Conservation (phyloP, 2,888 invertebrate species). For the Ellobium chinense region DNA sequence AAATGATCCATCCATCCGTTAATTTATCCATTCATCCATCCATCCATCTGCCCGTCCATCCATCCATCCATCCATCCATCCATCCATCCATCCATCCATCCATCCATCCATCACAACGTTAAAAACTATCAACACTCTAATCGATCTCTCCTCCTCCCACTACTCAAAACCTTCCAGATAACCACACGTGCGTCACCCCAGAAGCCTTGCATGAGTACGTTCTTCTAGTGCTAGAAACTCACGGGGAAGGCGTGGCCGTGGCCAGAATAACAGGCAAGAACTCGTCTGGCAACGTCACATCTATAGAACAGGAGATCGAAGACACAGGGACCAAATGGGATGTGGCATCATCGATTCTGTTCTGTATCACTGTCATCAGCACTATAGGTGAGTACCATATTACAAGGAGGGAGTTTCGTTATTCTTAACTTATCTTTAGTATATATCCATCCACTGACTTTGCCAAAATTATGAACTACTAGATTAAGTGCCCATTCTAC, state of each 20-base stretch:
- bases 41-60: too few relatives aligned
- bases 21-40: too few relatives aligned
- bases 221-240: constrained; percentile 13
- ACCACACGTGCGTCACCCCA: constrained; percentile 36
- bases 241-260: constrained; percentile 34
- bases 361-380: constrained; percentile 52
- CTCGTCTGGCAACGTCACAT: neutral
- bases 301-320: neutral
- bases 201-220: constrained; percentile 39
- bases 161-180: constrained; percentile 41
- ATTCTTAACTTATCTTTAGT: too few relatives aligned
- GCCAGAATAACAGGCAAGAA: neutral
- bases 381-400: constrained; percentile 49
- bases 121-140: too few relatives aligned
- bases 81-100: too few relatives aligned
- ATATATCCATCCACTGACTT: too few relatives aligned
- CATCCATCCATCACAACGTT: too few relatives aligned
- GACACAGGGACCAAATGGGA: constrained; percentile 49
- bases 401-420: too few relatives aligned
- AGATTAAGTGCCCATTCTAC: too few relatives aligned
- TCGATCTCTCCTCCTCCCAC: neutral
- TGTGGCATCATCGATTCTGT: constrained; percentile 47
- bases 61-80: too few relatives aligned
- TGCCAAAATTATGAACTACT: too few relatives aligned
- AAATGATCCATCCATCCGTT: too few relatives aligned